Evolutionary conservation across 2,888 invertebrate genomes (phyloP).

Genomic region (Cheilosia soror): DNA sequence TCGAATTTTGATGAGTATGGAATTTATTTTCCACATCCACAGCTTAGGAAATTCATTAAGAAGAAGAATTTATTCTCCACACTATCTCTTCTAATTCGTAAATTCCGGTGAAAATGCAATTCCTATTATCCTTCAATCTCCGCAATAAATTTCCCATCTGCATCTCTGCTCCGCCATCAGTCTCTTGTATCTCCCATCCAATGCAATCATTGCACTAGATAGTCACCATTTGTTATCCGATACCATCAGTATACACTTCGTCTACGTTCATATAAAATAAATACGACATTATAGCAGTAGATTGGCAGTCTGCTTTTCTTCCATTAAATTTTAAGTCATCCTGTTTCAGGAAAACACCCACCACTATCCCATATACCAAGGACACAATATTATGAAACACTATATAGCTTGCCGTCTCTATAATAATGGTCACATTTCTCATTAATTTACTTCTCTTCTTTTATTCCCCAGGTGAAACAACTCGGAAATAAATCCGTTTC

Average conservation of each 20-base stretch:
- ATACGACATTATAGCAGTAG: too few relatives aligned
- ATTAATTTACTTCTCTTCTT: constrained; percentile 64
- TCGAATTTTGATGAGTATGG: too few relatives aligned
- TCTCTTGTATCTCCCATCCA: background rate
- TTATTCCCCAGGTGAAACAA: constrained; percentile 88
- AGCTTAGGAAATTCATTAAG: too few relatives aligned
- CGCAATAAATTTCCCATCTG: background rate
- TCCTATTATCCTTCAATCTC: constrained; percentile 1
- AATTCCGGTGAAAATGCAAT: background rate
- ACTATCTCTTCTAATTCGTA: too few relatives aligned
- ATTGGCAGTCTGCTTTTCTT: background rate
- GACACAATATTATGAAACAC: constrained; percentile 40
- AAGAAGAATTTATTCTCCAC: too few relatives aligned
- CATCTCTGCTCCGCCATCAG: too few relatives aligned
- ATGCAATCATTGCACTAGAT: too few relatives aligned
- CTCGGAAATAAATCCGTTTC: constrained; percentile 97
- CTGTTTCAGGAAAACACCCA: background rate
- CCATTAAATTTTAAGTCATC: constrained; percentile 31
- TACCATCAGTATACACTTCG: too few relatives aligned
- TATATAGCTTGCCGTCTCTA: background rate
- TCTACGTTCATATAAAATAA: too few relatives aligned
- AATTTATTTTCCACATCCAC: too few relatives aligned
- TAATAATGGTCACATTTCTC: constrained; percentile 56
- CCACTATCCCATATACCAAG: background rate
- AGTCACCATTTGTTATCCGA: too few relatives aligned